phyloP scores from a whole-genome alignment of 2,797 vertebrate genomes.

The Acanthis flammea region DNA sequence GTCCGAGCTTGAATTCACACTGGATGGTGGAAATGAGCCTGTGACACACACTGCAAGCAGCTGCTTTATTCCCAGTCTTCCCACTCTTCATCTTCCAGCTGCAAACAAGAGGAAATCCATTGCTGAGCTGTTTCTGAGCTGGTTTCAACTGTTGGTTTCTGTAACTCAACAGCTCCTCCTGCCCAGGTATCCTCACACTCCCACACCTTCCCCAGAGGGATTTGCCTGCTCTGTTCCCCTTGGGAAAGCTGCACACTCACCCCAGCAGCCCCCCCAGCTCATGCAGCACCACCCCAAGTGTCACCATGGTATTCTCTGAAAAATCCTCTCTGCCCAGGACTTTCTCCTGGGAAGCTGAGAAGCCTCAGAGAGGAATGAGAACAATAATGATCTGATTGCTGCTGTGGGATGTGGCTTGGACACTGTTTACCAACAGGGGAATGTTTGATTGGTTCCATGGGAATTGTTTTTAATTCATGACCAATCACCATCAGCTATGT shows the following conservation, averaged over 20 bases:
- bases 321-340: too few relatives aligned
- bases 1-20: conserved; percentile 31
- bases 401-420: too few relatives aligned
- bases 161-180: background rate
- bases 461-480: too few relatives aligned
- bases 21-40: conserved; percentile 57
- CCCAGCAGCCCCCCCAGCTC: background rate
- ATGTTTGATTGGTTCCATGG: too few relatives aligned
- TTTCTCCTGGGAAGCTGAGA: too few relatives aligned
- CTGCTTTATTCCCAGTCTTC: conserved; percentile 91
- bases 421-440: too few relatives aligned
- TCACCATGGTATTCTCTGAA: too few relatives aligned
- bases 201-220: background rate
- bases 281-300: background rate
- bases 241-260: background rate
- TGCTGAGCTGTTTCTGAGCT: background rate
- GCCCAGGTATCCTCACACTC: background rate
- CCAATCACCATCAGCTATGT: too few relatives aligned
- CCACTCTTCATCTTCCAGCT: conserved; percentile 96
- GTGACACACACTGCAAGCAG: conserved; percentile 14
- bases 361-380: too few relatives aligned
- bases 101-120: background rate
- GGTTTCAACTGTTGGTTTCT: background rate
- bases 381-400: too few relatives aligned
- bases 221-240: background rate